These are phyloP conservation scores for Odocoileus hemionus DNA, from an alignment of 2,113 vertebrate species.

Conservation along the genomic window DNA sequence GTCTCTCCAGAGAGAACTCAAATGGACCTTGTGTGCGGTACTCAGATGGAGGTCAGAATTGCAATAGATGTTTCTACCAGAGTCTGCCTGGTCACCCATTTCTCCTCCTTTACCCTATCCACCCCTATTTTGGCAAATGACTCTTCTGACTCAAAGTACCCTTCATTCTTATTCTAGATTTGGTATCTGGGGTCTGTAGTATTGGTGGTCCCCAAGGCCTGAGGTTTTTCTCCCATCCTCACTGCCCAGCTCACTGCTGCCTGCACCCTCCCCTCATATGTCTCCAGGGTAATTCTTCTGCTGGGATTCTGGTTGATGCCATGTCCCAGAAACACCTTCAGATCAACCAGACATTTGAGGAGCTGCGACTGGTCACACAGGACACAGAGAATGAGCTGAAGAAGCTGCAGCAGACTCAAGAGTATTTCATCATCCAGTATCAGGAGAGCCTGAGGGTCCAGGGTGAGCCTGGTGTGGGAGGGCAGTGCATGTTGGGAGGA, in stretches of 20 bases:
- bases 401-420: constrained; percentile 96
- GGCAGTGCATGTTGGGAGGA: neutral
- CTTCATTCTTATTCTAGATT: neutral
- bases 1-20: neutral
- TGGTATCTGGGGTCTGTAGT: neutral
- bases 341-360: constrained; percentile 97
- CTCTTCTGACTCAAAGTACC: neutral
- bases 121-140: neutral
- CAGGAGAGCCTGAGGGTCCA: constrained; percentile 94
- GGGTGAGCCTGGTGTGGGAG: constrained; percentile 73
- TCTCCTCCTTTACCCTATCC: neutral
- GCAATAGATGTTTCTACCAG: neutral
- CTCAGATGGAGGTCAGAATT: neutral
- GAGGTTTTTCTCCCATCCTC: neutral
- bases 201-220: neutral
- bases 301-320: constrained; percentile 89
- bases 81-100: neutral
- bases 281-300: constrained; percentile 88
- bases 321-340: constrained; percentile 99
- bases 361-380: constrained; percentile 92
- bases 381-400: constrained; percentile 95
- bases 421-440: constrained; percentile 99
- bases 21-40: neutral
- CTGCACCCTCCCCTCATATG: neutral
- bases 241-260: neutral